Percentiles rank a stretch among this genome's conserved stretches.
Evolutionary conservation across 2,113 vertebrate species (phyloP).

Genomic region (Psettodes erumei): DNA sequence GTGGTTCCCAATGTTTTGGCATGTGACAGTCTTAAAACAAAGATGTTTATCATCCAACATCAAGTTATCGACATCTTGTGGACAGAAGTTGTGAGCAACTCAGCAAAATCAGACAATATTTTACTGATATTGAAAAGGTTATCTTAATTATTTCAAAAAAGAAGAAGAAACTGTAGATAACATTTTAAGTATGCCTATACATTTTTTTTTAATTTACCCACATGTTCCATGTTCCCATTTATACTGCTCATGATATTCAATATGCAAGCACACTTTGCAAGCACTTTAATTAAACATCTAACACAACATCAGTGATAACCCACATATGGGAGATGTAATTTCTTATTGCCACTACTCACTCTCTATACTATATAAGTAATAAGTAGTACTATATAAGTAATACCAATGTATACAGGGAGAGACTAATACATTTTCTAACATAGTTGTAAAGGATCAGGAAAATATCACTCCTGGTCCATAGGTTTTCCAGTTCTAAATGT

Average conservation of each 20-base stretch:
- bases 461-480: neutral
- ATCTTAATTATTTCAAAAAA: neutral
- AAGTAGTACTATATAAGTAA: neutral
- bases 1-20: neutral
- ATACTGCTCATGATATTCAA: neutral
- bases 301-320: neutral
- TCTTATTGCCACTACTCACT: neutral
- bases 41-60: no score
- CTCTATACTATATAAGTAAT: no score
- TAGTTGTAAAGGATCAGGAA: neutral
- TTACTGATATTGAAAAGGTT: no score
- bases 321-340: no score
- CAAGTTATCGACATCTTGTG: neutral
- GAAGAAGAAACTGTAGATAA: neutral
- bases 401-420: neutral
- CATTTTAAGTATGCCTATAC: no score
- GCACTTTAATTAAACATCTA: neutral
- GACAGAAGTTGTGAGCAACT: neutral
- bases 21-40: neutral
- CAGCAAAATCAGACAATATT: neutral
- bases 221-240: slow-evolving; percentile 2
- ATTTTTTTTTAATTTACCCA: no score
- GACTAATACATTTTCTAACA: neutral
- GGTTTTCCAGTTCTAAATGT: neutral
- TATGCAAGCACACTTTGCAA: neutral